phyloP scores from a whole-genome alignment of 2,113 vertebrate species.

The Scophthalmus maximus region DNA sequence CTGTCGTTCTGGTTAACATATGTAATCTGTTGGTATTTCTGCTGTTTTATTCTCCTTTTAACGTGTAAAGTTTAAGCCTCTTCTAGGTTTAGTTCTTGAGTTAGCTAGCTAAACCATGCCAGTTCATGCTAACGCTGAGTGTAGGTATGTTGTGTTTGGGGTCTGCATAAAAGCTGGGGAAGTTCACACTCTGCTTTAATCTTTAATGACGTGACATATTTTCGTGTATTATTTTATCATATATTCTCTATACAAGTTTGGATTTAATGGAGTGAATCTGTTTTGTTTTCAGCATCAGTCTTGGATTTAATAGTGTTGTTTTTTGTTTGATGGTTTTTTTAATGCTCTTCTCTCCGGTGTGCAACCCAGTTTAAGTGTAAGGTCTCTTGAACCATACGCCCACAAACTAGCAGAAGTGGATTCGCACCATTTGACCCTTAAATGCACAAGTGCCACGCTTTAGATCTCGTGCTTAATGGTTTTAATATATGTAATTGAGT shows the following conservation, averaged over 20 bases:
- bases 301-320: no score
- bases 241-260: not conserved
- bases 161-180: not conserved
- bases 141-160: not conserved
- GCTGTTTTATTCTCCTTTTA: not conserved
- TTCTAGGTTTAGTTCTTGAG: not conserved
- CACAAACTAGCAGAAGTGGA: no score
- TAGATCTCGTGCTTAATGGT: no score
- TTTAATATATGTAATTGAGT: no score
- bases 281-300: no score
- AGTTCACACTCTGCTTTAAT: not conserved
- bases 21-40: not conserved
- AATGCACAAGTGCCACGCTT: no score
- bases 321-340: no score
- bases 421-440: no score
- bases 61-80: not conserved
- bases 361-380: no score
- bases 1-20: rapidly evolving
- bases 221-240: not conserved
- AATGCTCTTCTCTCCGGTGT: no score
- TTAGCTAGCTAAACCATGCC: not conserved
- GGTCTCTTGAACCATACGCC: no score
- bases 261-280: no score
- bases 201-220: not conserved
- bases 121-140: not conserved